Percentiles rank a stretch among this genome's conserved stretches.
Evolutionary conservation across 2,888 invertebrate genomes (phyloP).

Genomic region (Erebia aethiops): DNA sequence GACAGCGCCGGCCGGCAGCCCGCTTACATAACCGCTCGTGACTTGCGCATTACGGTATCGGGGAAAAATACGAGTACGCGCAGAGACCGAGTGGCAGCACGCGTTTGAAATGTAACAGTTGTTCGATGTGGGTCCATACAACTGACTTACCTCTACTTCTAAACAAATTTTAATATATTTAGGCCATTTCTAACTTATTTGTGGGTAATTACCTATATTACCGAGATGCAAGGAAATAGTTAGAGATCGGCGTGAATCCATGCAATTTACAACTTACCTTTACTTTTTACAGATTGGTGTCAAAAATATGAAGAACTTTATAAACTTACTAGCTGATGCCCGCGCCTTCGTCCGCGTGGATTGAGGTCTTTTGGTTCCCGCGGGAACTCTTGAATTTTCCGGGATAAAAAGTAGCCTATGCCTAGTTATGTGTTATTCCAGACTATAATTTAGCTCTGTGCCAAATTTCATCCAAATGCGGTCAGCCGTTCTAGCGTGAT

Average conservation of each 20-base stretch:
- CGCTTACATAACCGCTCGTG: constrained; percentile 83
- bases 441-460: too few species aligned
- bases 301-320: too few species aligned
- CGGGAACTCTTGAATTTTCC: too few species aligned
- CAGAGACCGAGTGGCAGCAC: constrained; percentile 43
- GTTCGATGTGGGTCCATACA: constrained; percentile 1
- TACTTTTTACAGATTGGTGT: too few species aligned
- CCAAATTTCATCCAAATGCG: too few species aligned
- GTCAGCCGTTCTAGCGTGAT: too few species aligned
- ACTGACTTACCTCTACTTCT: constrained; percentile 1
- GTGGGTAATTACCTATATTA: not conserved
- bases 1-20: constrained; percentile 72
- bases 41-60: constrained; percentile 81
- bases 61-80: constrained; percentile 70
- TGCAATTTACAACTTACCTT: not conserved
- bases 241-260: not conserved
- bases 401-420: too few species aligned
- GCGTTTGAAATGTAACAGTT: constrained; percentile 20
- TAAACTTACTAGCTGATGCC: too few species aligned
- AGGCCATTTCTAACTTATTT: not conserved
- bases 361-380: too few species aligned
- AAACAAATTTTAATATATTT: not conserved
- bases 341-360: too few species aligned
- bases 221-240: too few species aligned
- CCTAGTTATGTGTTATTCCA: too few species aligned